phyloP scores from a whole-genome alignment of 2,888 invertebrate species.

The Elmis aenea region DNA sequence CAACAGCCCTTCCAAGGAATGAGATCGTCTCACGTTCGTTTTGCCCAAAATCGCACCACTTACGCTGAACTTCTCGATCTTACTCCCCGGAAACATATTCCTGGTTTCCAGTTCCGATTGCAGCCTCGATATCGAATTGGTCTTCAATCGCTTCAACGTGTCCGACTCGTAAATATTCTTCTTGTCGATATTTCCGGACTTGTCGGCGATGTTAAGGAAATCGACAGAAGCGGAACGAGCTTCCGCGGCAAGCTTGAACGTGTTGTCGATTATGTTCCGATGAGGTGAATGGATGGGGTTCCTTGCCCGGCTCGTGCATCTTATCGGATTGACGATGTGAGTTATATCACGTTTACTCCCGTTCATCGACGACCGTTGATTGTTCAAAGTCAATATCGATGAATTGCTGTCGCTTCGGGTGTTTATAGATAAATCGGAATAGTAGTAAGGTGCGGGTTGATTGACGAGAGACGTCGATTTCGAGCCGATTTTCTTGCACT shows the following conservation, averaged over 20 bases:
- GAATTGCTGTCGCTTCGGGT: constrained; percentile 33
- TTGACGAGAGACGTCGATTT: constrained; percentile 17
- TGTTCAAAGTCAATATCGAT: constrained; percentile 54
- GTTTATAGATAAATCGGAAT: constrained; percentile 64
- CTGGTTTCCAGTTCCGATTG: constrained; percentile 50
- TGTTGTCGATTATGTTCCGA: constrained; percentile 34
- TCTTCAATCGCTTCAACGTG: constrained; percentile 56
- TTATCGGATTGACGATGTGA: constrained; percentile 68
- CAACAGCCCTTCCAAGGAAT: constrained; percentile 56
- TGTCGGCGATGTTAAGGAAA: constrained; percentile 61
- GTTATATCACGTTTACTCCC: constrained; percentile 64
- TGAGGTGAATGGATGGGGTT: constrained; percentile 21
- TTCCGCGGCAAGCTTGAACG: constrained; percentile 53
- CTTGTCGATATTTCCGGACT: constrained; percentile 60
- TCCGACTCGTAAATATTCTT: constrained; percentile 70
- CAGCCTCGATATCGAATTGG: constrained; percentile 50
- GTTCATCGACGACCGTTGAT: constrained; percentile 63
- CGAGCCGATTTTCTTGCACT: constrained; percentile 15
- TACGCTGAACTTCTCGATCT: constrained; percentile 36
- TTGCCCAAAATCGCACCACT: constrained; percentile 19
- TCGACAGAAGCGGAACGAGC: constrained; percentile 62
- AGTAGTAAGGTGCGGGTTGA: constrained; percentile 78
- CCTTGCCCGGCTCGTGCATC: constrained; percentile 37
- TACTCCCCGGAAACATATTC: constrained; percentile 40
- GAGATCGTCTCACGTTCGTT: constrained; percentile 47